Conservation (phyloP, 2,797 vertebrate species). For the Sebastes nivosus region DNA sequence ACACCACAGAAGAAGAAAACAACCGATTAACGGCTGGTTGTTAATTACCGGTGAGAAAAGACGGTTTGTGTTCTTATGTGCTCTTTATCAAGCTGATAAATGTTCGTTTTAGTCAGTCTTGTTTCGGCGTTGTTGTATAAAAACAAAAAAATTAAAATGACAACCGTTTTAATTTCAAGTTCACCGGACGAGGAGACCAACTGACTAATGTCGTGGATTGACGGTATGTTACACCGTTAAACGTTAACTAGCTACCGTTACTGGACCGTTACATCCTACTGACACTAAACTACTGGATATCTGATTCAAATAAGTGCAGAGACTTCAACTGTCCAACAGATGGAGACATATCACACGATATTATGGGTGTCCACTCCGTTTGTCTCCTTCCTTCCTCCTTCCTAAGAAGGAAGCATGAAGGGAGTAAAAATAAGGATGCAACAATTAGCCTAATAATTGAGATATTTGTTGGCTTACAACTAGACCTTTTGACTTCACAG, state of each 20-base stretch:
- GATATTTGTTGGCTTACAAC: too few relatives aligned
- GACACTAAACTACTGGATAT: not conserved
- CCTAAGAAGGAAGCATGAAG: not conserved
- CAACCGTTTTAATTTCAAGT: not conserved
- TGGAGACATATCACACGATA: constrained; percentile 46
- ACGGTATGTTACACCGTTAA: not conserved
- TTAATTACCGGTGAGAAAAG: not conserved
- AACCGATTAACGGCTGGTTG: not conserved
- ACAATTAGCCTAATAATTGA: not conserved
- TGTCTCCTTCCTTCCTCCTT: not conserved
- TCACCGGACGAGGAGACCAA: not conserved
- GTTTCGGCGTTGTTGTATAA: not conserved
- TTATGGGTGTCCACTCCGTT: not conserved
- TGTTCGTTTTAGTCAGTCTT: not conserved
- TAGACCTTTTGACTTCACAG: not conserved
- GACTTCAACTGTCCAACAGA: constrained; percentile 17
- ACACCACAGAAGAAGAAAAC: too few relatives aligned
- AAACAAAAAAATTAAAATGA: not conserved
- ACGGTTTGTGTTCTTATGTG: accelerated
- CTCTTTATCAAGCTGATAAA: accelerated
- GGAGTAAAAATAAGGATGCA: not conserved
- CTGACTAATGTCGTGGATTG: not conserved
- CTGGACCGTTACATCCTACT: too few relatives aligned
- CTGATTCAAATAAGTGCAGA: not conserved
- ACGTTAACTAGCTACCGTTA: not conserved